Base-by-base conservation (phyloP, 2,888 invertebrate species). In the Platycnemis pennipes region DNA sequence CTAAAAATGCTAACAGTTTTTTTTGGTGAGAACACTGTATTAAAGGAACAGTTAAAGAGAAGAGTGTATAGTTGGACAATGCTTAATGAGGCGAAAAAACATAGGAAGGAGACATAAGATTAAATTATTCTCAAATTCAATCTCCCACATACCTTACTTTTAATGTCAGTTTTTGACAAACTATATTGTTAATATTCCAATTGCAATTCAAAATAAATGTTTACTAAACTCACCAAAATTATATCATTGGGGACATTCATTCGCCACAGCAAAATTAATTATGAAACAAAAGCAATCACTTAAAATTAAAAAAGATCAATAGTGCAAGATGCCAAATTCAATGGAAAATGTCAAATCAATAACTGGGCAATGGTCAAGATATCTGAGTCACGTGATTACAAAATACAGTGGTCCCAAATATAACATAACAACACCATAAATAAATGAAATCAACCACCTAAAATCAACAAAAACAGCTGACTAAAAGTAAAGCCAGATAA, bases 321-420 rank as follows among this genome's bases (percentile, higher is more conserved):
- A 63, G 1, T 13, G 37, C 16, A 37, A 13, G 37, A 13, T 37
- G 37, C 31, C 37, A 77, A 31, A 77, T 37, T 77, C 77, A 77
- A 31, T 37, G 2, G 22, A 13, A 77, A 77, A 37, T 77, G 37
- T n/a, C 77, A 77, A 22, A 22, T 63, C 7, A 63, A 26, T 63
- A 63, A 63, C 5, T 26, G 2, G 37, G 77, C n/a, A 77, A 77
- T 11, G 37, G 22, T 37, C 8, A 37, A 37, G 77, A 4, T 37
- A n/a, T 13, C n/a, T 77, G 37, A 77, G 31, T 37, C 37, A 37
- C 37, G 31, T 37, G 37, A 77, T 37, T n/a, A 87, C 44, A 45
- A 63, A 91, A 91, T 42, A 49, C 53, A 37, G 45, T 63, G 63
- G 91, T 69, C 91, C 91, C 91, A 44, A 91, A 53, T 45, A 88